Conservation (phyloP, 2,113 vertebrate species). For the Progne subis region DNA sequence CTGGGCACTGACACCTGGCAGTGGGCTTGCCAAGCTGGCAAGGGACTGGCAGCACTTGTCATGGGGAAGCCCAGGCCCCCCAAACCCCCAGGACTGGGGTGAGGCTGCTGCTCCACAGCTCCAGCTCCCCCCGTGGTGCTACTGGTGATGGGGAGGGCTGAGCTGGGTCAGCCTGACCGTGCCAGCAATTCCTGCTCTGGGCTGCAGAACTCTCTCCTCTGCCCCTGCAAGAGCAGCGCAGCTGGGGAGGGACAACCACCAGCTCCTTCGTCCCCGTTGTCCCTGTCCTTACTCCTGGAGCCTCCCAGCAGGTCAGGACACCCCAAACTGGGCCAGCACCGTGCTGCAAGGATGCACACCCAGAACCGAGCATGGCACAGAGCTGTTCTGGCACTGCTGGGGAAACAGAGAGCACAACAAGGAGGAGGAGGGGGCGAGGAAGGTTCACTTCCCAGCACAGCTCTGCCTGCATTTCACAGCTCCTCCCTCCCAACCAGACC, state of each 20-base stretch:
- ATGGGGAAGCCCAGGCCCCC: not conserved
- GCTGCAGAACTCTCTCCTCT: not conserved
- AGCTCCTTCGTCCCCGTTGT: rapidly evolving
- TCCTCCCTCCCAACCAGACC: not conserved
- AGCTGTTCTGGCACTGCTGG: not conserved
- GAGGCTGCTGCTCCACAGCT: not conserved
- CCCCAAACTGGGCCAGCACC: not conserved
- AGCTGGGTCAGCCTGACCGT: not conserved
- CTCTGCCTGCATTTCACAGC: not conserved
- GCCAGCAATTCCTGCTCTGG: not conserved
- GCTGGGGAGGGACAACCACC: not conserved
- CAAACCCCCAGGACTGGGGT: not conserved
- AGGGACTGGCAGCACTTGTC: not conserved
- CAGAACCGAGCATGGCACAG: rapidly evolving
- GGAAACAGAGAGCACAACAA: not conserved
- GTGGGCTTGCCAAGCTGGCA: not conserved
- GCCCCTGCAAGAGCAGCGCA: not conserved
- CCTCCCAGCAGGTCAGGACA: not conserved
- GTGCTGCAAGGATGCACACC: not conserved
- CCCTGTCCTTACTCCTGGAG: not conserved
- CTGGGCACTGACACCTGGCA: not conserved
- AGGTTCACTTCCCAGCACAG: not conserved
- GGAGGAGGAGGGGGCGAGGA: not conserved
- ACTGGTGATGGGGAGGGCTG: not conserved
- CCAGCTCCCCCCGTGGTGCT: not conserved